phyloP scores from a whole-genome alignment of 2,888 invertebrate genomes.

The Epinotia nisella region DNA sequence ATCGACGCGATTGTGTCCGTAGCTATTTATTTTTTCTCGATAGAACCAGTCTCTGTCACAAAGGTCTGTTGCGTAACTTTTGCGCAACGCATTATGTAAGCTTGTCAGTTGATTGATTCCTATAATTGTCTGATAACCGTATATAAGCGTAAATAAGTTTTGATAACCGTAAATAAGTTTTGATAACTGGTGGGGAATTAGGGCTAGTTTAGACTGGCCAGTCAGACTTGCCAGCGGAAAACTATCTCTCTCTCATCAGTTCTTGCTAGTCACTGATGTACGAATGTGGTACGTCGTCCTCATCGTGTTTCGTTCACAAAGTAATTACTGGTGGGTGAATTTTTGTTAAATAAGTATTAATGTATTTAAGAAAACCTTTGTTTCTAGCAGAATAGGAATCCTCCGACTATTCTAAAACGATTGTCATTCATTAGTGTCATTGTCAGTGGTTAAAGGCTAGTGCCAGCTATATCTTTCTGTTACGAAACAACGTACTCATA shows the following conservation, averaged over 20 bases:
- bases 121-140: not conserved
- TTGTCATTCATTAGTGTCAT: too few species aligned
- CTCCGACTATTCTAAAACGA: too few species aligned
- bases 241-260: too few species aligned
- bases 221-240: not conserved
- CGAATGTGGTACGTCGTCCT: too few species aligned
- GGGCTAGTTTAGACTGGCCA: not conserved
- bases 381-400: too few species aligned
- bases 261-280: too few species aligned
- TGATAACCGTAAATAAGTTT: slow-evolving; percentile 1
- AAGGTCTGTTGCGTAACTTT: slow-evolving; percentile 33
- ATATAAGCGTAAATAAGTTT: too few species aligned
- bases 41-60: slow-evolving; percentile 27
- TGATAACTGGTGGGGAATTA: not conserved
- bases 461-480: not conserved
- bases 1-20: slow-evolving; percentile 25
- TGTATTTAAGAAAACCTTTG: too few species aligned
- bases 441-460: too few species aligned
- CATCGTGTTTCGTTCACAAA: too few species aligned
- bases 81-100: slow-evolving; percentile 19
- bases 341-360: too few species aligned
- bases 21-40: slow-evolving; percentile 37
- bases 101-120: not conserved
- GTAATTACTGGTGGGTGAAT: too few species aligned
- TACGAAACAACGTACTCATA: not conserved